Evolutionary conservation across 2,888 invertebrate genomes (phyloP).

Genomic region (Drosophila mayaguana): DNA sequence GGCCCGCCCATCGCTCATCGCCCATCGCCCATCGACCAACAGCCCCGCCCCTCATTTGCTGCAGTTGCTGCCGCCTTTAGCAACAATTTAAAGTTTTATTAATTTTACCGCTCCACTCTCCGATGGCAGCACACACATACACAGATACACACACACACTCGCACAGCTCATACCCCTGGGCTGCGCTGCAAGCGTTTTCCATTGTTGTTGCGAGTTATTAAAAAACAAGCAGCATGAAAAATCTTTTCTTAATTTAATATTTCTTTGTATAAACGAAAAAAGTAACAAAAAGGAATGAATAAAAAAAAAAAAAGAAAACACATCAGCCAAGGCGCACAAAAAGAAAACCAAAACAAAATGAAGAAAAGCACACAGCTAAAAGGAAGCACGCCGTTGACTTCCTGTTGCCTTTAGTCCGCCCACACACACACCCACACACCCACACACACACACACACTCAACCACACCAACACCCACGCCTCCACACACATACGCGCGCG

Average conservation of each 20-base stretch:
- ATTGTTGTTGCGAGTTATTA: slow-evolving; percentile 77
- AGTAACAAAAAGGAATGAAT: slow-evolving; percentile 15
- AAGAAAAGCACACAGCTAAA: slow-evolving; percentile 50
- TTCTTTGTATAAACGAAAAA: slow-evolving; percentile 59
- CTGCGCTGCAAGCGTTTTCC: slow-evolving; percentile 38
- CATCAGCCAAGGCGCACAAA: slow-evolving; percentile 26
- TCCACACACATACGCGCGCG: background rate
- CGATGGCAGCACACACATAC: slow-evolving; percentile 19
- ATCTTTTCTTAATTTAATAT: slow-evolving; percentile 77
- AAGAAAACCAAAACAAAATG: slow-evolving; percentile 38
- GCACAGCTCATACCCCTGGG: slow-evolving; percentile 7
- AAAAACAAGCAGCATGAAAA: slow-evolving; percentile 73
- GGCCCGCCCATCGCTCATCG: background rate
- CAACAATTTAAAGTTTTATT: slow-evolving; percentile 80
- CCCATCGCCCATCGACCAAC: no score
- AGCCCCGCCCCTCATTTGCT: background rate
- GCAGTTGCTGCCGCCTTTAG: slow-evolving; percentile 53
- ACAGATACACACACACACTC: slow-evolving; percentile 8
- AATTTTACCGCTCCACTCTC: slow-evolving; percentile 59
- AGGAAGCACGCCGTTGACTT: slow-evolving; percentile 63
- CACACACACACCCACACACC: slow-evolving; percentile 14
- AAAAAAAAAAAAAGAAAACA: slow-evolving; percentile 31
- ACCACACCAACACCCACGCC: background rate
- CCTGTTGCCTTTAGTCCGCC: slow-evolving; percentile 49
- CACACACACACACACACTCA: slow-evolving; percentile 9